phyloP scores from a whole-genome alignment of 2,888 invertebrate species.

The Hydroisotoma schaefferi region DNA sequence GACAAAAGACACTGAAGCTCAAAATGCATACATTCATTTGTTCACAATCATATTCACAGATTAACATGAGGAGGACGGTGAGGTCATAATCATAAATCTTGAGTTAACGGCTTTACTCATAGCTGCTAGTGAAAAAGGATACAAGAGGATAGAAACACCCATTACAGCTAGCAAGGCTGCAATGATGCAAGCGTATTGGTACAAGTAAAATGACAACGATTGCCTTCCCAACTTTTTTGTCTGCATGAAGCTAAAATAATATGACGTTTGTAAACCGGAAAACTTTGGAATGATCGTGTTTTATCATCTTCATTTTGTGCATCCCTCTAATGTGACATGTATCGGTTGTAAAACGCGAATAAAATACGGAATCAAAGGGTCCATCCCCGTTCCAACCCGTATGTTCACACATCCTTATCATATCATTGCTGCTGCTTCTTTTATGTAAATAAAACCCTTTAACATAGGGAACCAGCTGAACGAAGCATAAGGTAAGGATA shows the following conservation, averaged over 20 bases:
- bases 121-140: too few species aligned
- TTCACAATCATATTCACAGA: constrained; percentile 12
- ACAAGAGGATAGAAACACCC: too few species aligned
- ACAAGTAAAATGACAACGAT: too few species aligned
- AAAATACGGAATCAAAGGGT: background rate
- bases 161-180: too few species aligned
- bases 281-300: constrained; percentile 1
- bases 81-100: constrained; percentile 19
- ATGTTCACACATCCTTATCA: constrained; percentile 6
- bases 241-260: constrained; percentile 1
- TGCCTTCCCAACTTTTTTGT: too few species aligned
- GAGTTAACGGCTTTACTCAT: constrained; percentile 7
- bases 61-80: constrained; percentile 7
- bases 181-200: too few species aligned
- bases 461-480: too few species aligned
- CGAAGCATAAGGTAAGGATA: too few species aligned
- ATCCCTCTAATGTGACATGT: background rate
- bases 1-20: constrained; percentile 24
- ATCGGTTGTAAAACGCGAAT: constrained; percentile 3
- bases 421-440: background rate
- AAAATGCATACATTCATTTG: constrained; percentile 15
- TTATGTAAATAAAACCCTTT: background rate
- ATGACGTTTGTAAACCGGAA: background rate
- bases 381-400: background rate
- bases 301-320: background rate